A percentile compares a stretch with the other conserved stretches of the same genome.
These are phyloP conservation scores for Leptopilina syphax DNA, from an alignment of 2,888 invertebrate genomes.

Conservation along the genomic window DNA sequence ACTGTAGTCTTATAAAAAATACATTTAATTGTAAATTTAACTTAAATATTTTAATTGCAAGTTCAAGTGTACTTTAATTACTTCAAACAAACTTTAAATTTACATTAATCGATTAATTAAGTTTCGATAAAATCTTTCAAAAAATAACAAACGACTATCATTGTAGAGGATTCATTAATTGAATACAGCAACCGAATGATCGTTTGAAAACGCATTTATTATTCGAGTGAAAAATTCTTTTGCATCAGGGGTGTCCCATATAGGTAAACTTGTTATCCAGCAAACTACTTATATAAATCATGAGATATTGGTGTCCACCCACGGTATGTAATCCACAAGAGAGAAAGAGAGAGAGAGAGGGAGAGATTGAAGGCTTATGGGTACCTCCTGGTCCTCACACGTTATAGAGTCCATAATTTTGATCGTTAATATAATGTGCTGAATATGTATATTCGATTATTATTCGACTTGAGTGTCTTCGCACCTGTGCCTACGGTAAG, in stretches of 20 bases:
- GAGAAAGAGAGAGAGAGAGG: slow-evolving; percentile 3
- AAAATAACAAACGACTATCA: background rate
- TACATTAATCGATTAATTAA: too few relatives aligned
- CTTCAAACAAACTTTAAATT: too few relatives aligned
- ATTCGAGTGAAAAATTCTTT: slow-evolving; percentile 44
- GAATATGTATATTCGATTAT: slow-evolving; percentile 45
- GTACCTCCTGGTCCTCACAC: slow-evolving; percentile 43
- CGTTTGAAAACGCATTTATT: slow-evolving; percentile 53
- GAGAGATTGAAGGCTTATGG: slow-evolving; percentile 19
- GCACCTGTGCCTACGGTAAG: slow-evolving; percentile 50
- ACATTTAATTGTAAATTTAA: too few relatives aligned
- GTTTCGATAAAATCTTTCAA: background rate
- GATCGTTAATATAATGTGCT: slow-evolving; percentile 52
- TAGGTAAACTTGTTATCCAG: slow-evolving; percentile 51
- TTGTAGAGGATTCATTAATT: background rate
- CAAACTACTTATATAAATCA: slow-evolving; percentile 58
- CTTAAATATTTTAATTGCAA: too few relatives aligned
- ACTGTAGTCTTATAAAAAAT: too few relatives aligned
- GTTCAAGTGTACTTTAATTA: too few relatives aligned
- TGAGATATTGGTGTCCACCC: slow-evolving; percentile 55
- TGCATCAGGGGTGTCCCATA: slow-evolving; percentile 49
- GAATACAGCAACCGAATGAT: slow-evolving; percentile 6
- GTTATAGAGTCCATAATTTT: slow-evolving; percentile 50
- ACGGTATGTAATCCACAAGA: slow-evolving; percentile 46
- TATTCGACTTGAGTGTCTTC: slow-evolving; percentile 46